These are phyloP conservation scores for Lampropteryx suffumata DNA, from an alignment of 2,888 invertebrate genomes.

Conservation along the genomic window DNA sequence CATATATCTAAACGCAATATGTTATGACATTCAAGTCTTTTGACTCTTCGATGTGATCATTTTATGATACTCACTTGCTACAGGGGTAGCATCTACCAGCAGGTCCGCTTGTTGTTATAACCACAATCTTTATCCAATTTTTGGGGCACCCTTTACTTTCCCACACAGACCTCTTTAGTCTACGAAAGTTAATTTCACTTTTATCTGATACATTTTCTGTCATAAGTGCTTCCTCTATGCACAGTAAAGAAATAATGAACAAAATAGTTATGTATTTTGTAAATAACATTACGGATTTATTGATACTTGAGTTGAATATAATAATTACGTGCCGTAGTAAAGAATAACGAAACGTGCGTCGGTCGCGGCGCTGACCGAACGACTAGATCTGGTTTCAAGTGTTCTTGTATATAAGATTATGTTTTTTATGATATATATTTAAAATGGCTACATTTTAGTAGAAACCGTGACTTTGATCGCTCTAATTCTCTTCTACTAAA, in stretches of 20 bases:
- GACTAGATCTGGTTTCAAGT: too few species aligned
- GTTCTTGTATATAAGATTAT: too few species aligned
- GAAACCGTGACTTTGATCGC: too few species aligned
- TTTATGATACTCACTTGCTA: not conserved
- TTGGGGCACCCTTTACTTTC: not conserved
- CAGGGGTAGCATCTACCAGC: not conserved
- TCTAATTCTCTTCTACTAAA: too few species aligned
- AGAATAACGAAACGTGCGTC: not conserved
- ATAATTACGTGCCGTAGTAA: too few species aligned
- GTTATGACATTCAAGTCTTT: too few species aligned
- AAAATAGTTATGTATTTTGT: not conserved
- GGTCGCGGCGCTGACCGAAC: not conserved
- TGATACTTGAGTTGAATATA: too few species aligned
- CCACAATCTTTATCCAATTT: not conserved
- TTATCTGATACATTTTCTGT: not conserved
- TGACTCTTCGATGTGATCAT: too few species aligned
- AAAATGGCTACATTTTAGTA: too few species aligned
- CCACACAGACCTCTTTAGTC: not conserved
- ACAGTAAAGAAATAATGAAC: not conserved
- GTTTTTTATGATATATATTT: too few species aligned
- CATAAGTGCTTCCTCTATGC: not conserved
- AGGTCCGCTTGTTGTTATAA: not conserved
- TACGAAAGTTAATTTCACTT: not conserved
- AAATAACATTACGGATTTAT: not conserved
- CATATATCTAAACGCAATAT: too few species aligned